phyloP scores from a whole-genome alignment of 2,888 invertebrate genomes.

The Blastobasis lacticolella region DNA sequence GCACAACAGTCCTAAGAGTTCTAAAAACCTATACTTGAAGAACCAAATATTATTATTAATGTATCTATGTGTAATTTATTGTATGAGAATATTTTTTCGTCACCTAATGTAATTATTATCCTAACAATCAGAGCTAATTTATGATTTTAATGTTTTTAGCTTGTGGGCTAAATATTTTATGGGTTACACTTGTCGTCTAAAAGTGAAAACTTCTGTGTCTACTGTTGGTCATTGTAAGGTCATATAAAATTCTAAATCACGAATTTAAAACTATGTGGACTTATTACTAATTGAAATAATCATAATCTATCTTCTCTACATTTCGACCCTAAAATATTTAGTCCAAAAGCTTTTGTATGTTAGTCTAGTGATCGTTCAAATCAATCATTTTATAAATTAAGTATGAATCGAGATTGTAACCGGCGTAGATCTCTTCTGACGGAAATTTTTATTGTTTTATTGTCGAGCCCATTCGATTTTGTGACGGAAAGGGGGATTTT shows the following conservation, averaged over 20 bases:
- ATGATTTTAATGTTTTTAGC: conserved; percentile 35
- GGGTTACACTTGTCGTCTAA: not conserved
- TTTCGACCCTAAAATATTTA: not conserved
- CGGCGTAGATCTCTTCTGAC: conserved; percentile 23
- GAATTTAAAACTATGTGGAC: no score
- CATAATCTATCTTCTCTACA: no score
- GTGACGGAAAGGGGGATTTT: no score
- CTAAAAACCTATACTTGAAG: conserved; percentile 45
- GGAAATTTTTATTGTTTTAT: conserved; percentile 13
- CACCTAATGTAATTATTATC: conserved; percentile 27
- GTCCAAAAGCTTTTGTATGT: conserved; percentile 21
- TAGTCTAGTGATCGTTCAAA: conserved; percentile 31
- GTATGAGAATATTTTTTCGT: conserved; percentile 39
- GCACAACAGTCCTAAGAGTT: conserved; percentile 38
- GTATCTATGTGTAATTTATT: conserved; percentile 64
- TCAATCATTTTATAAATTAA: conserved; percentile 8
- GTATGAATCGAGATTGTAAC: conserved; percentile 22
- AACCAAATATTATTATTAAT: conserved; percentile 71
- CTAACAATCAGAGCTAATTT: conserved; percentile 44
- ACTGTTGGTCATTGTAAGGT: no score
- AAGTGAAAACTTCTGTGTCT: no score
- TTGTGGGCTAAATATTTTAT: not conserved
- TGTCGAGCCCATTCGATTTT: not conserved
- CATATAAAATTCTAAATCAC: no score
- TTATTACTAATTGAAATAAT: no score